These are phyloP conservation scores for Cladorhizidae sp. DNA, from an alignment of 37 sponge, comb jelly and placozoan genomes.

Conservation along the genomic window DNA sequence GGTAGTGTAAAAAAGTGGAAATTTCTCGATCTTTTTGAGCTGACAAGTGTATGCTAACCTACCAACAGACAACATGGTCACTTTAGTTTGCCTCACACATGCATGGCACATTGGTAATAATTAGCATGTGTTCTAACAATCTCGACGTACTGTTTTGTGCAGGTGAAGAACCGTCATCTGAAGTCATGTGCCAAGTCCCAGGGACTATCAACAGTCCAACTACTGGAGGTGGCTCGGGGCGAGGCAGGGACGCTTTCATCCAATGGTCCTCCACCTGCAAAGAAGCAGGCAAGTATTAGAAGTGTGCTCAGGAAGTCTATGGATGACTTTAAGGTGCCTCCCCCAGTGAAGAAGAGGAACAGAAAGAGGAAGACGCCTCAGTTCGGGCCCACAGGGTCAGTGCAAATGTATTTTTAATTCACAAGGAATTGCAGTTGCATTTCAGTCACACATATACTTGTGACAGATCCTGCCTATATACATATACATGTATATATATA, in stretches of 20 bases:
- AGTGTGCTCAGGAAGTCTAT: not conserved
- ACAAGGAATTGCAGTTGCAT: too few species aligned
- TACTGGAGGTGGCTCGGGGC: slow-evolving; percentile 5
- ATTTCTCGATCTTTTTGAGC: too few species aligned
- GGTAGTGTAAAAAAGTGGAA: too few species aligned
- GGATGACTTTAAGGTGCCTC: slow-evolving; percentile 21
- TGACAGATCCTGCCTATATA: too few species aligned
- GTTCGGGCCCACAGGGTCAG: not conserved
- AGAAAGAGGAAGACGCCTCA: slow-evolving; percentile 10
- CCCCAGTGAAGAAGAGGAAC: not conserved
- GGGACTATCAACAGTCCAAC: not conserved
- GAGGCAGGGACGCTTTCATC: not conserved
- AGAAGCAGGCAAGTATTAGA: not conserved
- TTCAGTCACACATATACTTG: too few species aligned
- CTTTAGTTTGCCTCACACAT: too few species aligned
- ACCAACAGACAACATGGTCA: too few species aligned
- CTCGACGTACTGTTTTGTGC: not conserved
- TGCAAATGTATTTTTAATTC: not conserved
- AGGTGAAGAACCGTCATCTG: slow-evolving; percentile 23
- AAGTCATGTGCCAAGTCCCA: slow-evolving; percentile 26
- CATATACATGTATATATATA: too few species aligned
- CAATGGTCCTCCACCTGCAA: not conserved
- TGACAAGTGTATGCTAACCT: too few species aligned
- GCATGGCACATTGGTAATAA: too few species aligned
- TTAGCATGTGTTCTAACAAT: too few species aligned